These are phyloP conservation scores for Lagenorhynchus albirostris DNA, from an alignment of 2,113 vertebrate genomes.

Conservation along the genomic window DNA sequence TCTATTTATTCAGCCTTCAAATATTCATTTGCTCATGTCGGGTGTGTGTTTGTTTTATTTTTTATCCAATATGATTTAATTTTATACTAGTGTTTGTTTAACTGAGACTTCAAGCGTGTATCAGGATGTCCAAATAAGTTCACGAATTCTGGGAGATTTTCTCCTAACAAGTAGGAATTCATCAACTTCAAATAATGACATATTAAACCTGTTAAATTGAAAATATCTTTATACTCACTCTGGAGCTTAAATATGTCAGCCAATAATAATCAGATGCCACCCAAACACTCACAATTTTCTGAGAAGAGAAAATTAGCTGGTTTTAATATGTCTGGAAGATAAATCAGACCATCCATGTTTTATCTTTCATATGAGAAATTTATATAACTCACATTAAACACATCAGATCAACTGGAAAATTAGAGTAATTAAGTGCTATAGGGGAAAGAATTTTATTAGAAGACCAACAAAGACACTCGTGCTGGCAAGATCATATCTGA, in stretches of 20 bases:
- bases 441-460: slow-evolving; percentile 30
- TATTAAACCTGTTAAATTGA: slow-evolving; percentile 80
- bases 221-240: slow-evolving; percentile 77
- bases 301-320: slow-evolving; percentile 77
- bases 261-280: slow-evolving; percentile 81
- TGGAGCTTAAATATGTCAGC: slow-evolving; percentile 76
- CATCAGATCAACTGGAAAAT: slow-evolving; percentile 72
- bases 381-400: slow-evolving; percentile 78
- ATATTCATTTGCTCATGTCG: slow-evolving; percentile 75
- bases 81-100: slow-evolving; percentile 33
- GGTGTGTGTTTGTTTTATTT: slow-evolving; percentile 79
- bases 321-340: slow-evolving; percentile 78
- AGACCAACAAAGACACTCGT: neutral
- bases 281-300: slow-evolving; percentile 76
- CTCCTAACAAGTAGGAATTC: slow-evolving; percentile 78
- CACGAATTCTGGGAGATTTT: slow-evolving; percentile 77
- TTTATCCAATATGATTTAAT: slow-evolving; percentile 61
- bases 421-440: slow-evolving; percentile 70
- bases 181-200: slow-evolving; percentile 79
- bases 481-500: neutral
- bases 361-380: slow-evolving; percentile 76
- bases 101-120: slow-evolving; percentile 65
- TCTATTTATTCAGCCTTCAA: slow-evolving; percentile 79
- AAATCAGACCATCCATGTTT: slow-evolving; percentile 79
- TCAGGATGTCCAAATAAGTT: slow-evolving; percentile 75